Evolutionary conservation across 2,797 vertebrate species (phyloP).

Genomic region (Typhlichthys eigenmanni): DNA sequence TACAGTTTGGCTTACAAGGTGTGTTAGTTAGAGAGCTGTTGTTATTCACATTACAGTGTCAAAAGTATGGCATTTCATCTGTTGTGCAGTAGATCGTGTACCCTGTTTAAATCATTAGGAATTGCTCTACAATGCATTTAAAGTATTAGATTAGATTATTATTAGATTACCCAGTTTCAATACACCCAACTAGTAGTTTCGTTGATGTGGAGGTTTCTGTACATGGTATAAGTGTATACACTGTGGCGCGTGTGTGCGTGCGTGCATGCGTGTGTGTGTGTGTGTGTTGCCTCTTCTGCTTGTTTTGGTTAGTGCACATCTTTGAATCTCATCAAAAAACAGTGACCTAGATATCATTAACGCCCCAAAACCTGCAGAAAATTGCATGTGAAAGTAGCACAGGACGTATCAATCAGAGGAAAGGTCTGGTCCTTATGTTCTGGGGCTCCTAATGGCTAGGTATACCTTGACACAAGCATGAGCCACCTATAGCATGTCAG

Average conservation of each 20-base stretch:
- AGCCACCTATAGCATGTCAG: constrained; percentile 36
- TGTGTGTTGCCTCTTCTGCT: constrained; percentile 3
- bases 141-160: constrained; percentile 70
- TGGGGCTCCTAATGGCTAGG: constrained; percentile 36
- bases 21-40: background rate
- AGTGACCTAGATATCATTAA: constrained; percentile 73
- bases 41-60: background rate
- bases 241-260: constrained; percentile 18
- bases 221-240: constrained; percentile 52
- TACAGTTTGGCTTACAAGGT: background rate
- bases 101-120: background rate
- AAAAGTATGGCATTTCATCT: background rate
- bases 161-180: constrained; percentile 73
- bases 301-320: constrained; percentile 33
- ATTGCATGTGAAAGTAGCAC: constrained; percentile 49
- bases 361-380: constrained; percentile 54
- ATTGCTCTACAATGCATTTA: constrained; percentile 43
- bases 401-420: constrained; percentile 45
- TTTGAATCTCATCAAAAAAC: constrained; percentile 60
- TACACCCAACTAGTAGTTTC: constrained; percentile 60
- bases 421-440: constrained; percentile 36
- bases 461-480: constrained; percentile 27
- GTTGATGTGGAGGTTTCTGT: constrained; percentile 55
- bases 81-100: background rate
- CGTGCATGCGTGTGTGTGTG: constrained; percentile 14